Base-by-base conservation (phyloP, 2,113 vertebrate genomes). In the Scatophagus argus region DNA sequence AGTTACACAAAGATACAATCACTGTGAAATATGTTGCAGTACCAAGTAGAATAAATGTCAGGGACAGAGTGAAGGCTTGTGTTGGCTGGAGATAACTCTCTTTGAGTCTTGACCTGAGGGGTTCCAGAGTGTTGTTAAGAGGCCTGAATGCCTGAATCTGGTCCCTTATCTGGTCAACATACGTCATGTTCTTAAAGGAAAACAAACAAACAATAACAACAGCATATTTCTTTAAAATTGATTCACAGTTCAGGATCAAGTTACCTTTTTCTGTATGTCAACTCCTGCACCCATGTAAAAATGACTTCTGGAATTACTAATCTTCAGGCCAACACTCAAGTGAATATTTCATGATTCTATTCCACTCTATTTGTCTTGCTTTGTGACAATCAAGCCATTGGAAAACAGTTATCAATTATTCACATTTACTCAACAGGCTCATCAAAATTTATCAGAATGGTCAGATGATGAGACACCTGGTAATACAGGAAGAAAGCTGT, bases 321-420 rank as follows among this genome's bases (percentile, higher is more conserved):
- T 95, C 95, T 94, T 96, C 94, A 94, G 94, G 94, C 94, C 94
- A 94, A 94, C 95, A 95, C 95, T 95, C 90, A 90, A 92, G 95
- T 98, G 95, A 97, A 98, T 98, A 97, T 98, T 98, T 98, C 92
- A 98, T 98, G 95, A 96, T 94, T 96, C 96, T 92, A 96, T 97
- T 97, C 96, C 95, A 94, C 95, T 96, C 93, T 98, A 95, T 98
- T 98, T 98, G 96, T 96, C 95, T 96, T 95, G 95, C 94, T 95
- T 96, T 96, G 95, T 96, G 96, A 97, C 95, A 97, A 97, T 97
- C 95, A 93, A 97, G 96, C 93, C 96, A 94, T 95, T 93, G 91
- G 94, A 95, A 97, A 97, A 96, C 96, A 97, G 92, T 39, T 58
- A 96, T 98, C 96, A 97, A 98, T 97, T 96, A 98, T 98, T 97